These are phyloP conservation scores for Augiades crinisus DNA, from an alignment of 2,888 invertebrate species.

Conservation along the genomic window DNA sequence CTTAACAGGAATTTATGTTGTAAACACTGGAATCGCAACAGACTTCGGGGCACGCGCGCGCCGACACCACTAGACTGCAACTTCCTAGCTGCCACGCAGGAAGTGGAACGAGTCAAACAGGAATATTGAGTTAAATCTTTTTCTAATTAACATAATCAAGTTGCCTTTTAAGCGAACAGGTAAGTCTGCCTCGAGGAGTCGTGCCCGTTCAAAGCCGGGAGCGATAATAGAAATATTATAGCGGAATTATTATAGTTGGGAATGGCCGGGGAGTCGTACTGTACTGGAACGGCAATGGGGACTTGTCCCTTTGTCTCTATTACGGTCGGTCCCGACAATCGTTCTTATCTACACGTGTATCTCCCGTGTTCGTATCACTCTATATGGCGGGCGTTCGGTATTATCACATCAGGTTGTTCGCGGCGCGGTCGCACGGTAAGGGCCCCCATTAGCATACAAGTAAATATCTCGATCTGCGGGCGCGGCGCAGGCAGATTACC, in stretches of 20 bases:
- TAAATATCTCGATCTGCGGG: constrained; percentile 71
- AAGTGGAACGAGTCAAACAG: constrained; percentile 54
- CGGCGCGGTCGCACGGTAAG: constrained; percentile 68
- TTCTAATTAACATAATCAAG: constrained; percentile 55
- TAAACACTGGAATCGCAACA: constrained; percentile 13
- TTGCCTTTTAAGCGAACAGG: constrained; percentile 41
- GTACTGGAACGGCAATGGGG: constrained; percentile 43
- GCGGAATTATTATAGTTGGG: constrained; percentile 34
- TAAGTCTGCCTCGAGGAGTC: constrained; percentile 8
- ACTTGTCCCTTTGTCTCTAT: constrained; percentile 73
- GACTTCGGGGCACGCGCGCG: constrained; percentile 10
- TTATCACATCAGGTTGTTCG: constrained; percentile 73
- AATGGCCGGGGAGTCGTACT: constrained; percentile 26
- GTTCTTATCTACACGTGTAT: constrained; percentile 74
- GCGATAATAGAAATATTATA: constrained; percentile 35
- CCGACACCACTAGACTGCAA: not conserved
- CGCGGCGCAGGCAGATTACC: constrained; percentile 64
- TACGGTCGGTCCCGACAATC: constrained; percentile 56
- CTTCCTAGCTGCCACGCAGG: constrained; percentile 42
- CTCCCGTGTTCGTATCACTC: constrained; percentile 69
- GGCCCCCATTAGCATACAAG: constrained; percentile 77
- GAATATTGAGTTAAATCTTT: constrained; percentile 53
- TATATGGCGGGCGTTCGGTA: constrained; percentile 70
- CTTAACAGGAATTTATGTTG: constrained; percentile 18
- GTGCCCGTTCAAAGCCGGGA: constrained; percentile 2